Conservation (phyloP, 2,888 invertebrate genomes). For the Sesia apiformis region DNA sequence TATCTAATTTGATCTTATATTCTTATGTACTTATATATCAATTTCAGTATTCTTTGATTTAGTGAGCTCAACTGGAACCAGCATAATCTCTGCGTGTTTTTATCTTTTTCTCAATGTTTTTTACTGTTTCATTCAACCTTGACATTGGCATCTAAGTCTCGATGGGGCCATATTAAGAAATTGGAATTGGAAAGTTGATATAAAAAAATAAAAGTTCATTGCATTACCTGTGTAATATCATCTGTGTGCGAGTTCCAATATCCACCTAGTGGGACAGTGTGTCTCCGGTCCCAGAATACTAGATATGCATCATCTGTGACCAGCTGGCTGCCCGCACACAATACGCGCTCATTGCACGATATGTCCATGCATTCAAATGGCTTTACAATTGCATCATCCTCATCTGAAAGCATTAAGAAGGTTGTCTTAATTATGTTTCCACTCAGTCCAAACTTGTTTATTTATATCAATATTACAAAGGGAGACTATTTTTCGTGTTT, state of each 20-base stretch:
- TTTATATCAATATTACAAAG: not conserved
- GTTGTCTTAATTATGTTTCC: slow-evolving; percentile 10
- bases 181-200: not conserved
- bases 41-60: no score
- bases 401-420: slow-evolving; percentile 10
- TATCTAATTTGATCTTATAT: no score
- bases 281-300: slow-evolving; percentile 86
- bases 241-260: slow-evolving; percentile 90
- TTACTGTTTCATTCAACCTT: no score
- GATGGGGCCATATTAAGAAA: no score
- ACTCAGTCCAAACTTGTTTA: not conserved
- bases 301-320: slow-evolving; percentile 81
- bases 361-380: slow-evolving; percentile 83
- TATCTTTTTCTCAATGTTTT: no score
- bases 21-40: no score
- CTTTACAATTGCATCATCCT: slow-evolving; percentile 54
- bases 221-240: slow-evolving; percentile 81
- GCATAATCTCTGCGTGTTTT: no score
- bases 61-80: no score
- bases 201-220: not conserved
- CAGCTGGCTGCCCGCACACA: slow-evolving; percentile 85
- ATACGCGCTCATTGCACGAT: slow-evolving; percentile 78
- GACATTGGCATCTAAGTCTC: no score
- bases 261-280: slow-evolving; percentile 78
- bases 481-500: not conserved